phyloP scores from a whole-genome alignment of 2,113 vertebrate species.

The Lepidothrix coronata region DNA sequence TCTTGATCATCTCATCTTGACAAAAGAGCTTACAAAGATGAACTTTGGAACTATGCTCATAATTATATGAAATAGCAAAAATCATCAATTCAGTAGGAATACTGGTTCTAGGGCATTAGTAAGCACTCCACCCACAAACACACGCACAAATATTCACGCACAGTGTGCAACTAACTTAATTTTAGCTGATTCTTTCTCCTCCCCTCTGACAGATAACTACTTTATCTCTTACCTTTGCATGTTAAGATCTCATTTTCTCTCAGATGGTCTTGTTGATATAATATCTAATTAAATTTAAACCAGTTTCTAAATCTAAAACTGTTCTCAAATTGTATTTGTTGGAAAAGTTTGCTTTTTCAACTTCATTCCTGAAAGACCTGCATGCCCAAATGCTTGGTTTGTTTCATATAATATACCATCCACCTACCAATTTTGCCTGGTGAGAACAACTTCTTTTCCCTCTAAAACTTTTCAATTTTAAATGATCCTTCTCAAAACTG shows the following conservation, averaged over 20 bases:
- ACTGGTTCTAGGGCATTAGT: not conserved
- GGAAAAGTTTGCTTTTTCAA: not conserved
- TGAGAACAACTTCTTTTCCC: not conserved
- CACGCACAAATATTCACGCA: too few relatives aligned
- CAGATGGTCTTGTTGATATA: not conserved
- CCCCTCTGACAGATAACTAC: not conserved
- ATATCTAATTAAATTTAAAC: not conserved
- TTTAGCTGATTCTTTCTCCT: not conserved
- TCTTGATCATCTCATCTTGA: not conserved
- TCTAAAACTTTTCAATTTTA: not conserved
- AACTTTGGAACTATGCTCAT: not conserved
- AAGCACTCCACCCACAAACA: fast-evolving
- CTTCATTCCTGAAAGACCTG: not conserved
- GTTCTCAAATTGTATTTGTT: not conserved
- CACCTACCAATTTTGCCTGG: not conserved
- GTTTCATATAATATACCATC: not conserved
- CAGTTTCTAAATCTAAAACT: not conserved
- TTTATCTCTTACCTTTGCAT: not conserved
- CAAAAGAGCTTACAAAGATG: not conserved
- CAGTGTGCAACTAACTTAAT: not conserved
- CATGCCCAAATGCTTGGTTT: not conserved
- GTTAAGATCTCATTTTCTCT: not conserved
- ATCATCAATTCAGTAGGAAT: not conserved
- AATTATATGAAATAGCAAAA: not conserved
- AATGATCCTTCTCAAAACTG: not conserved